phyloP scores from a whole-genome alignment of 2,797 vertebrate species.

The Hylomyscus alleni region DNA sequence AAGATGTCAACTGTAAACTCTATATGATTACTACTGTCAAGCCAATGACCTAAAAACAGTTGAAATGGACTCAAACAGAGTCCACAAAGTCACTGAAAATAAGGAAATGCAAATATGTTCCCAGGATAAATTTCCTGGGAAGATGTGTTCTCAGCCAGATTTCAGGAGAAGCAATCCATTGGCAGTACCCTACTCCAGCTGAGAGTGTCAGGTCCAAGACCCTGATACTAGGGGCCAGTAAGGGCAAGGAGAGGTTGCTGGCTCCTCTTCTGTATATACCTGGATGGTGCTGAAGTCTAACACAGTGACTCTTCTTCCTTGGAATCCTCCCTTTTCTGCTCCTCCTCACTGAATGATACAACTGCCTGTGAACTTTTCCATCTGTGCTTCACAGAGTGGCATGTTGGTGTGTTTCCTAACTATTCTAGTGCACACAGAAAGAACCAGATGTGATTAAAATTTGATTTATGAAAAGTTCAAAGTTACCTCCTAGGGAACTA shows the following conservation, averaged over 20 bases:
- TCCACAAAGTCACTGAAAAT: neutral
- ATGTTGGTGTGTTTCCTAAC: neutral
- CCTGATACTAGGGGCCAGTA: neutral
- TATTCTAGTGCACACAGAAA: neutral
- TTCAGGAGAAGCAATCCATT: neutral
- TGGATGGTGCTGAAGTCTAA: neutral
- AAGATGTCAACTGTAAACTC: neutral
- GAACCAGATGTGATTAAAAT: neutral
- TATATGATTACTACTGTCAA: neutral
- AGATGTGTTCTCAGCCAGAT: neutral
- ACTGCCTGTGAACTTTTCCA: neutral
- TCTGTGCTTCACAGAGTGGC: neutral
- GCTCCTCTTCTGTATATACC: neutral
- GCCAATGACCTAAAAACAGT: neutral
- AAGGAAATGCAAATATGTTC: neutral
- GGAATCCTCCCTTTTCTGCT: neutral
- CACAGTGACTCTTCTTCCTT: neutral
- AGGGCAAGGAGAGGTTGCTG: neutral
- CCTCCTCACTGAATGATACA: neutral
- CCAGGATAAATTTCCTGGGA: neutral
- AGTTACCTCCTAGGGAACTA: neutral
- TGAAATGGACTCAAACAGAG: neutral
- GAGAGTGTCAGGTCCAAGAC: neutral
- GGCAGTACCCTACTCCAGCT: neutral
- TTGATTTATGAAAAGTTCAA: slow-evolving; percentile 50